Evolutionary conservation across 2,113 vertebrate genomes (phyloP).

Genomic region (Gopherus evgoodei): DNA sequence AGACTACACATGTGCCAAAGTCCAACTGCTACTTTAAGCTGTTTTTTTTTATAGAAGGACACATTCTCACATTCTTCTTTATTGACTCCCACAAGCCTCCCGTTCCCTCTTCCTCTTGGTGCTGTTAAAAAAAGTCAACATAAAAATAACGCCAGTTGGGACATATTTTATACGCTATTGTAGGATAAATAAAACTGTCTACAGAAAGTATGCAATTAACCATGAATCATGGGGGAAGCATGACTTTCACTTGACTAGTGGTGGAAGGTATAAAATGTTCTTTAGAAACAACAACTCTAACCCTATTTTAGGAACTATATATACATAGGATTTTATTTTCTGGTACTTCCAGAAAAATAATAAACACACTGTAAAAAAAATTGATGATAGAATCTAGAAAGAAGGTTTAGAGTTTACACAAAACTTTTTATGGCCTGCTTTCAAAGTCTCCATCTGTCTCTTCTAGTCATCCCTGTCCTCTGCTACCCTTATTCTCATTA

Average conservation of each 20-base stretch:
- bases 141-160: slow-evolving; percentile 68
- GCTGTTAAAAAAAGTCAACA: slow-evolving; percentile 54
- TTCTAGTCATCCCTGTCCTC: not conserved
- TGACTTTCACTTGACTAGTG: slow-evolving; percentile 28
- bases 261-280: slow-evolving; percentile 54
- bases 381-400: not conserved
- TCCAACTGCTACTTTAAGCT: slow-evolving; percentile 57
- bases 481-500: slow-evolving; percentile 21
- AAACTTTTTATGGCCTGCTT: slow-evolving; percentile 25
- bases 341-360: slow-evolving; percentile 39
- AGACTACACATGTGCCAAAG: slow-evolving; percentile 61
- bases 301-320: slow-evolving; percentile 24
- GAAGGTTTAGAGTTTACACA: not conserved
- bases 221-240: slow-evolving; percentile 59
- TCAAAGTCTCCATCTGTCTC: not conserved
- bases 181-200: slow-evolving; percentile 71
- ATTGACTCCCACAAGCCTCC: slow-evolving; percentile 44
- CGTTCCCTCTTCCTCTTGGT: slow-evolving; percentile 35
- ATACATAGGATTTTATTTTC: slow-evolving; percentile 41
- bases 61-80: slow-evolving; percentile 69
- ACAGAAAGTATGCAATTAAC: slow-evolving; percentile 58
- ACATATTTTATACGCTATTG: slow-evolving; percentile 64
- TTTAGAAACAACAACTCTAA: slow-evolving; percentile 44
- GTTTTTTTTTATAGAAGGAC: slow-evolving; percentile 57
- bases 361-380: slow-evolving; percentile 44